Conservation (phyloP, 2,797 vertebrate species). For the Loris lydekkerianus region DNA sequence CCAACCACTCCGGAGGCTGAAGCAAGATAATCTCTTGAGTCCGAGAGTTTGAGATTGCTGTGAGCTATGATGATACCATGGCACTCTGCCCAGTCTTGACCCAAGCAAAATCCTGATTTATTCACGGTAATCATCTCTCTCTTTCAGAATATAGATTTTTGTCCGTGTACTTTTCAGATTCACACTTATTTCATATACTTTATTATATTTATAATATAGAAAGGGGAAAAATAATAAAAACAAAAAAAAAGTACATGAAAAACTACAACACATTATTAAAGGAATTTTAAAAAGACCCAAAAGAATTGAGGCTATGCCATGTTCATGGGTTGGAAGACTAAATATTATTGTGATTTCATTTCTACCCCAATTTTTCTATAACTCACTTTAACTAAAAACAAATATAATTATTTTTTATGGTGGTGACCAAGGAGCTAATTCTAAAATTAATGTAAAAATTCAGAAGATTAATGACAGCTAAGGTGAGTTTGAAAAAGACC, state of each 20-base stretch:
- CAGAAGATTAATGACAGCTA: neutral
- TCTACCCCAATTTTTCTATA: neutral
- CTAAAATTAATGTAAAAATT: neutral
- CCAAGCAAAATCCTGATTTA: no score
- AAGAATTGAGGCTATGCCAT: neutral
- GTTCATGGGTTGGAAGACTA: neutral
- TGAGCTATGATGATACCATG: no score
- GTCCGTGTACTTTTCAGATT: no score
- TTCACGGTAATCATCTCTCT: no score
- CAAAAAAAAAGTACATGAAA: neutral
- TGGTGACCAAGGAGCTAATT: neutral
- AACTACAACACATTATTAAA: neutral
- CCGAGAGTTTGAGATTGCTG: no score
- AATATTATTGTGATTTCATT: neutral
- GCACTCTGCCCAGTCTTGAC: no score
- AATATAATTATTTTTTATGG: neutral
- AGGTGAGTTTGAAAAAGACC: neutral
- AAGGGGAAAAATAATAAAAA: neutral
- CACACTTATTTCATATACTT: no score
- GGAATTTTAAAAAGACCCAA: neutral
- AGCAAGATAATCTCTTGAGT: no score
- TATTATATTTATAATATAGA: no score
- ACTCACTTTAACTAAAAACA: neutral
- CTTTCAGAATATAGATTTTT: no score
- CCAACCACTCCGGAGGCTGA: no score